Evolutionary conservation across 2,888 invertebrate genomes (phyloP).

Genomic region (Achlya flavicornis): DNA sequence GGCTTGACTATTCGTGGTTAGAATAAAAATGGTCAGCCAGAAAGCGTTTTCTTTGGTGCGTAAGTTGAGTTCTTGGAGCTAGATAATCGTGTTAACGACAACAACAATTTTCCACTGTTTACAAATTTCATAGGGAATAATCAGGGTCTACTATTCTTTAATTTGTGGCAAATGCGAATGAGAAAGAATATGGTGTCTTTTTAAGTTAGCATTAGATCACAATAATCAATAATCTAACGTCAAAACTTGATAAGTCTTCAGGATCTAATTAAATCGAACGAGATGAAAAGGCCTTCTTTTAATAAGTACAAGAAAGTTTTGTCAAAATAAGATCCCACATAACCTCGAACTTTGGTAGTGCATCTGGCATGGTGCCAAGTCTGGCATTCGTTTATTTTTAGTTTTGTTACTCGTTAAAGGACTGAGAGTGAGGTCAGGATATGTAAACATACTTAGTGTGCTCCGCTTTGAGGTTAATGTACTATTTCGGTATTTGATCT

Average conservation of each 20-base stretch:
- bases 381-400: constrained; percentile 25
- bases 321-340: constrained; percentile 1
- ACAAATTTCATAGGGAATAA: no score
- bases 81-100: no score
- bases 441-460: constrained; percentile 19
- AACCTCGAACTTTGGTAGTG: constrained; percentile 19
- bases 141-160: no score
- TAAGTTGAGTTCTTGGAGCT: background rate
- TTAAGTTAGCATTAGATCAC: no score
- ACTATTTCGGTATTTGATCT: background rate
- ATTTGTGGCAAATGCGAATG: no score
- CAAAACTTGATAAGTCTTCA: no score
- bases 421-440: constrained; percentile 21
- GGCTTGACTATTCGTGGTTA: background rate
- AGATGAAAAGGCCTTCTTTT: background rate
- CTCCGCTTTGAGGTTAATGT: background rate
- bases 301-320: background rate
- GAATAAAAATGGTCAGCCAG: background rate
- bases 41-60: no score
- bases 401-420: constrained; percentile 13
- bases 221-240: no score
- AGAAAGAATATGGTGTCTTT: no score
- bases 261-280: no score
- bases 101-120: no score
- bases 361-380: constrained; percentile 32